These are phyloP conservation scores for Rhagoletis pomonella DNA, from an alignment of 1,140 invertebrate genomes.

Conservation along the genomic window DNA sequence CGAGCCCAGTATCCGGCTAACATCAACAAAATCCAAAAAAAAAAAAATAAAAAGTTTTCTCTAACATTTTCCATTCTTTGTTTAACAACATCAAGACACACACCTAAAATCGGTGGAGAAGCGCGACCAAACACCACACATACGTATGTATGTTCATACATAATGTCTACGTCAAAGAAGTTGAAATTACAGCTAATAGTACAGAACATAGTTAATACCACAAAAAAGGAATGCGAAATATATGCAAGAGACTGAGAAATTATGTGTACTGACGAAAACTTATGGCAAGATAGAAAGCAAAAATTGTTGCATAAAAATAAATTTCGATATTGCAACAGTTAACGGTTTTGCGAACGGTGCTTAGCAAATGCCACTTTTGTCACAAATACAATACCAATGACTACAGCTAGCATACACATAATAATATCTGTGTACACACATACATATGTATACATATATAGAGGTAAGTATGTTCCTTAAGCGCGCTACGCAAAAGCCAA, in stretches of 20 bases:
- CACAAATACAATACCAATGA: not conserved
- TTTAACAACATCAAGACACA: too few species aligned
- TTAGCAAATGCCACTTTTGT: constrained; percentile 38
- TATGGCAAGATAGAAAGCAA: not conserved
- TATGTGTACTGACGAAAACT: constrained; percentile 36
- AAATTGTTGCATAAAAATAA: constrained; percentile 37
- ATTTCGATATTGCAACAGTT: constrained; percentile 46
- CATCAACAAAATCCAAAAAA: too few species aligned
- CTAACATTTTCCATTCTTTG: too few species aligned
- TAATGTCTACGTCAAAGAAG: not conserved
- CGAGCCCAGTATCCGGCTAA: too few species aligned
- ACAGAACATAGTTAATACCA: not conserved
- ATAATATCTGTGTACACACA: too few species aligned
- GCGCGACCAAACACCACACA: not conserved
- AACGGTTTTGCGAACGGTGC: constrained; percentile 18
- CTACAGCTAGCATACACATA: not conserved
- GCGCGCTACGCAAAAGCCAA: not conserved
- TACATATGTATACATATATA: not conserved
- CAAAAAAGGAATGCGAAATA: not conserved
- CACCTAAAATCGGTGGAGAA: too few species aligned
- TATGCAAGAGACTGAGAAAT: not conserved
- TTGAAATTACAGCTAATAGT: constrained; percentile 17
- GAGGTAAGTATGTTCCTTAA: not conserved
- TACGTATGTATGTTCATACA: not conserved
- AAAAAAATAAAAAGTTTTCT: too few species aligned